phyloP scores from a whole-genome alignment of 1,140 invertebrate genomes.

The Palaemon carinicauda region DNA sequence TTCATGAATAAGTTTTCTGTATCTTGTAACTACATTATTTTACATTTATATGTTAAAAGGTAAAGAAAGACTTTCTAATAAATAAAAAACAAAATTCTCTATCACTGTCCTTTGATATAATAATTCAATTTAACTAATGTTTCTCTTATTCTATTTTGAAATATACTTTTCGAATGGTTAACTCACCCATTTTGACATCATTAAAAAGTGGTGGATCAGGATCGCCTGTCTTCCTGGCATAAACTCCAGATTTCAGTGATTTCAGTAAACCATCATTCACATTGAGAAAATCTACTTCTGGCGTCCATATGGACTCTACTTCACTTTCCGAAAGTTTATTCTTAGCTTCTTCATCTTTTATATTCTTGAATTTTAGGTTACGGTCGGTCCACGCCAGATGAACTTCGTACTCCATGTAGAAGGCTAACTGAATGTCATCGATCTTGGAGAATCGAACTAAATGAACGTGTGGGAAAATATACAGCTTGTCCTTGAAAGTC shows the following conservation, averaged over 20 bases:
- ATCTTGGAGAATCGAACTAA: slow-evolving; percentile 36
- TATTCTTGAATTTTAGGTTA: slow-evolving; percentile 29
- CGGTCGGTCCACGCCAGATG: slow-evolving; percentile 21
- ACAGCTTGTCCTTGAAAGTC: slow-evolving; percentile 9
- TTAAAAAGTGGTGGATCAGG: slow-evolving; percentile 30
- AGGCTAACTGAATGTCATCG: slow-evolving; percentile 17
- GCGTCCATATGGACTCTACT: slow-evolving; percentile 13
- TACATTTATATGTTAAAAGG: too few species aligned
- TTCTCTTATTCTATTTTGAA: too few species aligned
- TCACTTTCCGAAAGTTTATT: slow-evolving; percentile 22
- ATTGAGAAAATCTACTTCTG: slow-evolving; percentile 29
- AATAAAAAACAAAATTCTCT: too few species aligned
- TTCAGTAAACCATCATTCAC: slow-evolving; percentile 31
- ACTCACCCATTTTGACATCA: slow-evolving; percentile 35
- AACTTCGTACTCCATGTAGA: slow-evolving; percentile 23
- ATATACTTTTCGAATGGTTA: background rate
- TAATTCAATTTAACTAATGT: too few species aligned
- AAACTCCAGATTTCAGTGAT: slow-evolving; percentile 13
- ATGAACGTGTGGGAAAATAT: slow-evolving; percentile 11
- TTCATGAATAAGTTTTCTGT: too few species aligned
- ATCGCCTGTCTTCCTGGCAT: slow-evolving; percentile 13
- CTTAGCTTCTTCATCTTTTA: background rate
- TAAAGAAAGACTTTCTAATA: too few species aligned
- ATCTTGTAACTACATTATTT: too few species aligned
- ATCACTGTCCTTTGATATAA: too few species aligned